A percentile compares a stretch with the other conserved stretches of the same genome.
Evolutionary conservation across 2,113 vertebrate genomes (phyloP).

Genomic region (Cavia porcellus): DNA sequence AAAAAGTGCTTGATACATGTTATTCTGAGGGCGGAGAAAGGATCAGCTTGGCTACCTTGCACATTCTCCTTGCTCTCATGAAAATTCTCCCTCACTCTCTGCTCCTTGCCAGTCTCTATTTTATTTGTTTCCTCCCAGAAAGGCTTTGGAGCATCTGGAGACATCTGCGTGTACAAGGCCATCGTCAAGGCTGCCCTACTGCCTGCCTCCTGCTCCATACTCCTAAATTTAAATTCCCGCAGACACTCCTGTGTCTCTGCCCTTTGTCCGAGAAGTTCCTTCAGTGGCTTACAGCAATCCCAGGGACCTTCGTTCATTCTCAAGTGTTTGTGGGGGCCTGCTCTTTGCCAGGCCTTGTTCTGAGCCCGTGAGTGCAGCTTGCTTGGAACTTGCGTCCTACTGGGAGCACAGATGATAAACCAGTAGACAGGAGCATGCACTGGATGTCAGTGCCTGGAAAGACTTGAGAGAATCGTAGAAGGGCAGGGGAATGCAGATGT

Average conservation of each 20-base stretch:
- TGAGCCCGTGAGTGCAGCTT: neutral
- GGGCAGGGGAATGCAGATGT: neutral
- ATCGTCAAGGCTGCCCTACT: neutral
- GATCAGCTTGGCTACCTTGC: neutral
- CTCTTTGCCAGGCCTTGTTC: neutral
- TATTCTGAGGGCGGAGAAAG: conserved; percentile 36
- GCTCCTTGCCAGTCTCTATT: neutral
- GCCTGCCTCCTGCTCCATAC: neutral
- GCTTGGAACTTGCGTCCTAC: neutral
- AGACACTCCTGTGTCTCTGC: neutral
- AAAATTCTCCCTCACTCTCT: neutral
- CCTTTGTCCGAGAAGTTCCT: neutral
- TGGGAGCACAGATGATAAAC: neutral
- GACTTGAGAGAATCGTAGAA: neutral
- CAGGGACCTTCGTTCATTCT: neutral
- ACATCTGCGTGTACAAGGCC: neutral
- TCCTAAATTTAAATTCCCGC: neutral
- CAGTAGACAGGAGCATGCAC: neutral
- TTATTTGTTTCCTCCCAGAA: conserved; percentile 39
- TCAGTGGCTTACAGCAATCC: neutral
- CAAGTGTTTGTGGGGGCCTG: neutral
- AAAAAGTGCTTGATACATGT: conserved; percentile 41
- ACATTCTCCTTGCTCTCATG: neutral
- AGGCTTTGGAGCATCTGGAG: neutral
- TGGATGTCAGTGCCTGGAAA: neutral